Percentiles rank a stretch among this genome's conserved stretches.
Conservation (phyloP, 2,113 vertebrate genomes). For the Elgaria multicarinata region DNA sequence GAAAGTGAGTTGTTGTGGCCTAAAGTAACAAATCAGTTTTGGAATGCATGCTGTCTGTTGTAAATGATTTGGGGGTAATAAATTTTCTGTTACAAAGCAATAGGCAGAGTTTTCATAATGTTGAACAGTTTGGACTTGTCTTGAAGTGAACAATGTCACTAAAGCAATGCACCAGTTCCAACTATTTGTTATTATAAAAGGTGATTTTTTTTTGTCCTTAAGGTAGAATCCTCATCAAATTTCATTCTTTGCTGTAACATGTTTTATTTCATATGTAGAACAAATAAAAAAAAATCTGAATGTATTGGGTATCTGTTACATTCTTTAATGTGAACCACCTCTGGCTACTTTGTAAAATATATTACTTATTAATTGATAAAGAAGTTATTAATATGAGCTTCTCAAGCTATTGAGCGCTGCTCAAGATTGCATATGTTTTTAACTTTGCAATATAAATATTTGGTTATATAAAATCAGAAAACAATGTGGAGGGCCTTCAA, state of each 20-base stretch:
- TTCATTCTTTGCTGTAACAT: constrained; percentile 83
- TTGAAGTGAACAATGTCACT: constrained; percentile 81
- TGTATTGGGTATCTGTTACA: constrained; percentile 52
- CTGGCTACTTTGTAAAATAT: constrained; percentile 45
- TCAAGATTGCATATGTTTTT: constrained; percentile 16
- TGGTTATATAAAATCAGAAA: not conserved
- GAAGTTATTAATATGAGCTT: not conserved
- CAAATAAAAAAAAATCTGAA: constrained; percentile 76
- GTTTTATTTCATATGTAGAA: constrained; percentile 78
- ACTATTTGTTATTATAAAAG: constrained; percentile 86
- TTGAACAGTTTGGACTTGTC: constrained; percentile 90
- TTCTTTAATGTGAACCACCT: constrained; percentile 45
- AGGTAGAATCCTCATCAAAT: constrained; percentile 81
- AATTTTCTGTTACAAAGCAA: constrained; percentile 85
- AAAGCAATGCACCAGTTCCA: constrained; percentile 75
- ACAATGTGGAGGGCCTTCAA: not conserved
- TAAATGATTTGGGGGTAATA: constrained; percentile 87
- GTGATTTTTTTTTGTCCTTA: constrained; percentile 74
- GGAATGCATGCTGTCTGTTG: constrained; percentile 86
- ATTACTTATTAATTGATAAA: not conserved
- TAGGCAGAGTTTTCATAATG: constrained; percentile 80
- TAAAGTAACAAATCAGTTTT: constrained; percentile 83
- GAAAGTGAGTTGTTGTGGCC: constrained; percentile 76
- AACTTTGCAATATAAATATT: not conserved
- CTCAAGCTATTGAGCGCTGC: not conserved